Evolutionary conservation across 2,113 vertebrate genomes (phyloP).

Genomic region (Podarcis cretensis): DNA sequence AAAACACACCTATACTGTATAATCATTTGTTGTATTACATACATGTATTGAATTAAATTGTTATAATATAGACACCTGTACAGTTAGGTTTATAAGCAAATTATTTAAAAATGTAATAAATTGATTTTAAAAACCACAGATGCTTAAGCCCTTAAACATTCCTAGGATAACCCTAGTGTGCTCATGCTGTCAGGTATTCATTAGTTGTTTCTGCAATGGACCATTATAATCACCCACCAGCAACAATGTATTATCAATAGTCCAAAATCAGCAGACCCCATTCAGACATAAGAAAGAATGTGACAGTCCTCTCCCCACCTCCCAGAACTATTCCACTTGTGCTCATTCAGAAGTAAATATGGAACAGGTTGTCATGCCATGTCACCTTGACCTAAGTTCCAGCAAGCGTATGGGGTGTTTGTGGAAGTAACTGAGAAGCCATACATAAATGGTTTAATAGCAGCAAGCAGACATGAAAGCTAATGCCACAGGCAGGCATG

Average conservation of each 20-base stretch:
- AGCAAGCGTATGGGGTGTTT: background rate
- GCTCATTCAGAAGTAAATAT: background rate
- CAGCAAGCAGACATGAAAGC: background rate
- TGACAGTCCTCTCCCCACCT: background rate
- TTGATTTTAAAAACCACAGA: background rate
- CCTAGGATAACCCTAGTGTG: background rate
- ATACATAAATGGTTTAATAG: background rate
- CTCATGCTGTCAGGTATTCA: background rate
- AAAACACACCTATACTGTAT: background rate
- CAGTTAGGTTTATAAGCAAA: background rate
- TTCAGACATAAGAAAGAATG: background rate
- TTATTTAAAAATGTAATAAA: background rate
- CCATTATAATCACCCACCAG: background rate
- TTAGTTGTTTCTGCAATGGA: background rate
- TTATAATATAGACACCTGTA: too few species aligned
- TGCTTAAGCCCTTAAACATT: background rate
- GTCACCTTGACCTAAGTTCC: background rate
- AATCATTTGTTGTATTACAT: background rate
- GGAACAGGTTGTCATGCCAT: background rate
- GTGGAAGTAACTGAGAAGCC: background rate
- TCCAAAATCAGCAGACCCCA: background rate
- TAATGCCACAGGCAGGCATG: background rate
- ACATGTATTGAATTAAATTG: too few species aligned
- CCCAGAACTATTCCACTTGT: background rate
- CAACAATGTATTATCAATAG: background rate